These are phyloP conservation scores for Taenioides sp. DNA, from an alignment of 2,797 vertebrate species.

Conservation along the genomic window DNA sequence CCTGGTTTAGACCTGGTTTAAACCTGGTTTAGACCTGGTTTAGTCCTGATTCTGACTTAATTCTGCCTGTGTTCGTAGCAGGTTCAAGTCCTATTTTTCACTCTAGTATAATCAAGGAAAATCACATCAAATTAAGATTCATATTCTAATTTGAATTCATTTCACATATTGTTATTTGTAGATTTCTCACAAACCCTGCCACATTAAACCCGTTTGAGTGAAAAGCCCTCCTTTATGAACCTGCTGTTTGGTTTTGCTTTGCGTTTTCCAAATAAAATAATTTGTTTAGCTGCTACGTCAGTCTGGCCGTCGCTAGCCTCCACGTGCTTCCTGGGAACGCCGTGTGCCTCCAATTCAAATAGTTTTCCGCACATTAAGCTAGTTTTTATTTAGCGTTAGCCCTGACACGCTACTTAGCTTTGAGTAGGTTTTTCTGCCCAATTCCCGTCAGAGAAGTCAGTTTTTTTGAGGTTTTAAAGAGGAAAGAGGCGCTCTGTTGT, in stretches of 20 bases:
- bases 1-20: too few species aligned
- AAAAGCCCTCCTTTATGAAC: slow-evolving; percentile 67
- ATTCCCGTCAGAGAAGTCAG: slow-evolving; percentile 37
- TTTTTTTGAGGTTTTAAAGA: slow-evolving; percentile 12
- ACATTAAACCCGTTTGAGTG: slow-evolving; percentile 11
- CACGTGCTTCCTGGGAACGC: slow-evolving; percentile 27
- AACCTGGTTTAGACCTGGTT: too few species aligned
- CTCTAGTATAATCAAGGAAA: too few species aligned
- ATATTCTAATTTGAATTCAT: too few species aligned
- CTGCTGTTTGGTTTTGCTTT: slow-evolving; percentile 69
- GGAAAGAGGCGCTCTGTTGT: slow-evolving; percentile 58
- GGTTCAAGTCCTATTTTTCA: too few species aligned
- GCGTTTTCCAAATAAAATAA: slow-evolving; percentile 78
- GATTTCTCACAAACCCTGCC: background rate
- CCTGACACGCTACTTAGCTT: slow-evolving; percentile 3
- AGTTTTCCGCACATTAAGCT: slow-evolving; percentile 37
- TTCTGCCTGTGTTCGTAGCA: too few species aligned
- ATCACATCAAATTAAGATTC: too few species aligned
- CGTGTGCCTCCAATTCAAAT: slow-evolving; percentile 68
- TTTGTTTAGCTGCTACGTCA: slow-evolving; percentile 73
- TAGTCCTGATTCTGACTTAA: too few species aligned
- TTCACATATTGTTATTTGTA: background rate
- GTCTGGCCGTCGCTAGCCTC: slow-evolving; percentile 41
- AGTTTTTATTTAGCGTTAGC: slow-evolving; percentile 20
- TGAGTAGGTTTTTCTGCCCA: slow-evolving; percentile 24